Percentiles rank a stretch among this genome's conserved stretches.
Evolutionary conservation across 2,888 invertebrate species (phyloP).

Genomic region (Napeogenes inachia): DNA sequence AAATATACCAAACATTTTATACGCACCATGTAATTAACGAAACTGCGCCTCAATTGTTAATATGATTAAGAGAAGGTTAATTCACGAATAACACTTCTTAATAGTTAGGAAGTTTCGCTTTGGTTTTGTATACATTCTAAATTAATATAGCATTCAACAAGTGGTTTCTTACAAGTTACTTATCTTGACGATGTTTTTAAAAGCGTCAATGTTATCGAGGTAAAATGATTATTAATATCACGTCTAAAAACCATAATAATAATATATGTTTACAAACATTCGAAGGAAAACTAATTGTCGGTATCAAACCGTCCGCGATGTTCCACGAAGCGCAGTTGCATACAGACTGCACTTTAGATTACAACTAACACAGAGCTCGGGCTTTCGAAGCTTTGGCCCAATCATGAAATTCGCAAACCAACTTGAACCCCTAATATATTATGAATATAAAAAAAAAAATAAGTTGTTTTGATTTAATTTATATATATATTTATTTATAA

Average conservation of each 20-base stretch:
- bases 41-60: not conserved
- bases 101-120: not conserved
- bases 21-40: conserved; percentile 17
- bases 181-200: conserved; percentile 9
- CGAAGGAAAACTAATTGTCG: conserved; percentile 11
- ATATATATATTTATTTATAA: too few relatives aligned
- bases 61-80: not conserved
- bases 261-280: not conserved
- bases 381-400: not conserved
- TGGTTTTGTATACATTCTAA: not conserved
- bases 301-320: conserved; percentile 20
- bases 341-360: conserved; percentile 31
- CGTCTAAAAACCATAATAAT: not conserved
- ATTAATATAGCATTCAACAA: conserved; percentile 22
- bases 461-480: too few relatives aligned
- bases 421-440: too few relatives aligned
- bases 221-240: not conserved
- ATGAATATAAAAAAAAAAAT: too few relatives aligned
- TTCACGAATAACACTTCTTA: not conserved
- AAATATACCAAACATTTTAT: conserved; percentile 3
- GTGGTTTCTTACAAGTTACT: conserved; percentile 18
- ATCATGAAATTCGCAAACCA: not conserved
- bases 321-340: conserved; percentile 32
- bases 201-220: not conserved
- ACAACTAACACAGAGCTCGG: not conserved